Percentiles rank a stretch among this genome's conserved stretches.
Evolutionary conservation across 2,113 vertebrate species (phyloP).

Genomic region (Bothrops jararaca): DNA sequence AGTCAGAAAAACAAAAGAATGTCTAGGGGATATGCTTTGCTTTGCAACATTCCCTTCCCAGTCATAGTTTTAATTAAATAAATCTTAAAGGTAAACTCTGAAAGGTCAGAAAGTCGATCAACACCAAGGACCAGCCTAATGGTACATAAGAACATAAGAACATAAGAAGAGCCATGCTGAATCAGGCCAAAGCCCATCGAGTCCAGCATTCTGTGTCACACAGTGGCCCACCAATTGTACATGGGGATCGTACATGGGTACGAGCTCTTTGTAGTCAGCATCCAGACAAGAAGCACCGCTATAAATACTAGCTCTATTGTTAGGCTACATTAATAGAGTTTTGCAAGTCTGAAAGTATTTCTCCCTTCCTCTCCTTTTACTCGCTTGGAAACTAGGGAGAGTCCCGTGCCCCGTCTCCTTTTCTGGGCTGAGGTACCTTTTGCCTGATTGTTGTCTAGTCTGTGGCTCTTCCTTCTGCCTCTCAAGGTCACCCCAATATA

Average conservation of each 20-base stretch:
- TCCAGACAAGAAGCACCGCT: background rate
- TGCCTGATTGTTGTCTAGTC: background rate
- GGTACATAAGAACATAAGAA: too few relatives aligned
- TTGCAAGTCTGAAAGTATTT: background rate
- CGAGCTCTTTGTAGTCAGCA: background rate
- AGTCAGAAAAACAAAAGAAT: background rate
- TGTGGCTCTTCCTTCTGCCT: background rate
- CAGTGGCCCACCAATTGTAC: too few relatives aligned
- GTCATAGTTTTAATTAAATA: background rate
- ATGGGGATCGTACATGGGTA: too few relatives aligned
- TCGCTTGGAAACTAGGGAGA: background rate
- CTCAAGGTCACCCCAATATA: too few relatives aligned
- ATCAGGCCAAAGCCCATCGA: too few relatives aligned
- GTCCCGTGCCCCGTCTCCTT: background rate
- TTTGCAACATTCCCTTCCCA: background rate
- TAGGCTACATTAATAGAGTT: background rate
- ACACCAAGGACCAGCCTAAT: background rate
- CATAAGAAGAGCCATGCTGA: too few relatives aligned
- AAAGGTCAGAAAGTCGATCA: background rate
- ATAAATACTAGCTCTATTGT: background rate
- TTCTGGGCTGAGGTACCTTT: background rate
- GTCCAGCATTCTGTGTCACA: too few relatives aligned
- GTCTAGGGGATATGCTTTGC: background rate
- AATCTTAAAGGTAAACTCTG: background rate
- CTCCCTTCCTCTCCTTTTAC: background rate